A percentile compares a stretch with the other conserved stretches of the same genome.
These are phyloP conservation scores for Antrozous pallidus DNA, from an alignment of 2,797 vertebrate species.

Conservation along the genomic window DNA sequence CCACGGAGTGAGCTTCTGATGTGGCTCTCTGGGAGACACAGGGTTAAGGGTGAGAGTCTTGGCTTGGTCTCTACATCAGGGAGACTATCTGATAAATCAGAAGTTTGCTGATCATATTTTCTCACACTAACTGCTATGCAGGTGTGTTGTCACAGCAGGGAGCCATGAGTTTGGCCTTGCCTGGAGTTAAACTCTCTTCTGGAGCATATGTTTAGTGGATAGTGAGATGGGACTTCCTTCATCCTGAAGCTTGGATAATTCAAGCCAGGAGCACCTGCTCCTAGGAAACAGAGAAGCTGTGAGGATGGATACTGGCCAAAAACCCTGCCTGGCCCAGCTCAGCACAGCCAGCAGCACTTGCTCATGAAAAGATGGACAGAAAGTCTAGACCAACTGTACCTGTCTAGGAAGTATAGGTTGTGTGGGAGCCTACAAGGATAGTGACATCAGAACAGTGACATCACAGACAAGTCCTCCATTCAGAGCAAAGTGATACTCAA, in stretches of 20 bases:
- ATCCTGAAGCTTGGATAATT: background rate
- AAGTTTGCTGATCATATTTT: background rate
- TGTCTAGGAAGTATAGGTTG: rapidly evolving
- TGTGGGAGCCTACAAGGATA: rapidly evolving
- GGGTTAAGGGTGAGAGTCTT: background rate
- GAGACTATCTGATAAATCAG: background rate
- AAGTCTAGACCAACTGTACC: no score
- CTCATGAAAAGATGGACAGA: rapidly evolving
- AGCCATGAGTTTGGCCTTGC: background rate
- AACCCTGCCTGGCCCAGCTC: background rate
- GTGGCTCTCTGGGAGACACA: rapidly evolving
- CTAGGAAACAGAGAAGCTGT: background rate
- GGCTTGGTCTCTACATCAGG: rapidly evolving
- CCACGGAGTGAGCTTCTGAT: rapidly evolving
- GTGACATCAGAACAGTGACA: background rate
- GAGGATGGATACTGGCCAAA: rapidly evolving
- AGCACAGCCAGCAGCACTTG: background rate
- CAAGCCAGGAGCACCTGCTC: background rate
- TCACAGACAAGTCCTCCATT: background rate
- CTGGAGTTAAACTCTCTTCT: background rate
- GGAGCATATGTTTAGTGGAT: background rate
- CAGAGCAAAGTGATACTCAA: background rate
- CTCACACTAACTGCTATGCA: rapidly evolving
- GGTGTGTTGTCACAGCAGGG: background rate
- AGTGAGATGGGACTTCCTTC: background rate